Conservation (phyloP, 2,888 invertebrate genomes). For the Nymphalis urticae region DNA sequence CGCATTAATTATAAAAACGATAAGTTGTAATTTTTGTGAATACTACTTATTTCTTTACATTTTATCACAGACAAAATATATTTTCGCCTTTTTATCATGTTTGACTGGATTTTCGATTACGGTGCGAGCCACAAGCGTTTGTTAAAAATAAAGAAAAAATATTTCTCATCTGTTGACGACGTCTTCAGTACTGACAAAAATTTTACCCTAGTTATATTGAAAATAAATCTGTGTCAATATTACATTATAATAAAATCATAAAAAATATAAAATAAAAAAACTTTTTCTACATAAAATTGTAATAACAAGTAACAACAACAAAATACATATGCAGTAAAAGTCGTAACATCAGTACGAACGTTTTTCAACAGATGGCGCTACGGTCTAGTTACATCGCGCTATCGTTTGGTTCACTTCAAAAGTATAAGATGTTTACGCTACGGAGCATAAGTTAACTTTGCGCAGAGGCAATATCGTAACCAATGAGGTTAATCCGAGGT, state of each 20-base stretch:
- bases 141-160: too few species aligned
- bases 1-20: too few species aligned
- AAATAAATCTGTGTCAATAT: not conserved
- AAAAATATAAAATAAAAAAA: not conserved
- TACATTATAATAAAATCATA: not conserved
- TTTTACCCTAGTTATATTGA: not conserved
- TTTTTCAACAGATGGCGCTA: slow-evolving; percentile 58
- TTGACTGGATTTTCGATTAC: too few species aligned
- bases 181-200: too few species aligned
- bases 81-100: too few species aligned
- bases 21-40: too few species aligned
- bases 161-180: too few species aligned
- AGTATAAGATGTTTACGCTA: slow-evolving; percentile 81
- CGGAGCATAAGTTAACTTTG: slow-evolving; percentile 88
- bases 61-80: too few species aligned
- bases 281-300: not conserved
- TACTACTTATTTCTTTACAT: too few species aligned
- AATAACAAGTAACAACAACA: not conserved
- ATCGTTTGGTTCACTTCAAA: slow-evolving; percentile 43
- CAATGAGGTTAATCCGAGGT: slow-evolving; percentile 92
- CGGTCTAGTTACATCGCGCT: slow-evolving; percentile 49
- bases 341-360: slow-evolving; percentile 4
- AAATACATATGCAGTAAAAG: not conserved
- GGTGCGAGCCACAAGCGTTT: too few species aligned
- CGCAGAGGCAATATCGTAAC: slow-evolving; percentile 95